phyloP scores from a whole-genome alignment of 2,888 invertebrate species.

The Ditula angustiorana region DNA sequence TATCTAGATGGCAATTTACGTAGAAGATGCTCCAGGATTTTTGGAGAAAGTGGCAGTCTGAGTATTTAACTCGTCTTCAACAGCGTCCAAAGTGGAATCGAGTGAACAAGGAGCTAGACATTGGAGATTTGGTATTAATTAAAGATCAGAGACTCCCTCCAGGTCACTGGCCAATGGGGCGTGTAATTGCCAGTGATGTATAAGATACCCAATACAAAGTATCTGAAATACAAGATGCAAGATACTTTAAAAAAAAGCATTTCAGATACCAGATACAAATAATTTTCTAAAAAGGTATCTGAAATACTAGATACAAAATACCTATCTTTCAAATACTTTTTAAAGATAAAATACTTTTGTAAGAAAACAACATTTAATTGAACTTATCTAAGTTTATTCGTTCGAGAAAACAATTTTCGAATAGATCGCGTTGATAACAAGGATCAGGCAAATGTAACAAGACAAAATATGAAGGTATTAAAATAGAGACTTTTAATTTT shows the following conservation, averaged over 20 bases:
- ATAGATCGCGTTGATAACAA: constrained; percentile 17
- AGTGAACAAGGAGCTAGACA: neutral
- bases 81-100: neutral
- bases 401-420: constrained; percentile 18
- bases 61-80: neutral
- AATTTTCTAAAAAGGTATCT: neutral
- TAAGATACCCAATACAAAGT: neutral
- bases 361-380: constrained; percentile 6
- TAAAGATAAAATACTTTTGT: constrained; percentile 4
- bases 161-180: neutral
- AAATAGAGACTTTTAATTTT: too few species aligned
- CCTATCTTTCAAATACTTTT: constrained; percentile 2
- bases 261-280: neutral
- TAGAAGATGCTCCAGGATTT: neutral
- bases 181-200: constrained; percentile 10
- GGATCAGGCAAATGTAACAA: constrained; percentile 17
- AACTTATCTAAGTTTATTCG: constrained; percentile 15
- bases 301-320: constrained; percentile 11
- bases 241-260: constrained; percentile 1
- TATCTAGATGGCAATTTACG: neutral
- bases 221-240: neutral
- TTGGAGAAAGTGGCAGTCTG: neutral
- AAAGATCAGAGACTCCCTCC: constrained; percentile 1
- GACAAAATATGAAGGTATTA: constrained; percentile 8
- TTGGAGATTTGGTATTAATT: neutral